A percentile compares a stretch with the other conserved stretches of the same genome.
Evolutionary conservation across 2,113 vertebrate species (phyloP).

Genomic region (Myocastor coypus): DNA sequence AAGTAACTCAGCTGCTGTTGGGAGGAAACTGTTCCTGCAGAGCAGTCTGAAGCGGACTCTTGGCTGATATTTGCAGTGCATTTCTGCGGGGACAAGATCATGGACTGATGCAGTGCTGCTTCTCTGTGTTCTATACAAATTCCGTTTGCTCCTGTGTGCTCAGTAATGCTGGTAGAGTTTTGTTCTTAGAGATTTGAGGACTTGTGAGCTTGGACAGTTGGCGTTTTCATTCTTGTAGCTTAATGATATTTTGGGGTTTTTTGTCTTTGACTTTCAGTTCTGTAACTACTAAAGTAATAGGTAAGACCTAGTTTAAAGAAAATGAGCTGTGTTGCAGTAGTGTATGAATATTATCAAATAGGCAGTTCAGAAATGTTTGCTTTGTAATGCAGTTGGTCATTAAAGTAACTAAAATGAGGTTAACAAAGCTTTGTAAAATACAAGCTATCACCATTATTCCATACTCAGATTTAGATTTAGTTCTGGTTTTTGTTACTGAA

Average conservation of each 20-base stretch:
- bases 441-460: not conserved
- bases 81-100: constrained; percentile 46
- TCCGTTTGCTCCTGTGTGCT: constrained; percentile 40
- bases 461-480: constrained; percentile 14
- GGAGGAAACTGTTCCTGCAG: constrained; percentile 27
- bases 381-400: constrained; percentile 33
- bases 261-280: not conserved
- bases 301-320: constrained; percentile 29
- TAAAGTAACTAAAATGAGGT: constrained; percentile 46
- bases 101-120: not conserved
- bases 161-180: constrained; percentile 17
- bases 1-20: constrained; percentile 10
- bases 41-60: constrained; percentile 26
- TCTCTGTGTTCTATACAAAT: not conserved
- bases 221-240: constrained; percentile 20
- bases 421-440: not conserved
- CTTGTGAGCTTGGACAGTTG: not conserved
- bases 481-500: constrained; percentile 38
- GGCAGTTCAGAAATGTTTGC: not conserved
- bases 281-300: not conserved
- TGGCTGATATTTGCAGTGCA: not conserved
- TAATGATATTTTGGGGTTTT: not conserved
- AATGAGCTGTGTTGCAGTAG: not conserved
- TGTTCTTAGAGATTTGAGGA: not conserved
- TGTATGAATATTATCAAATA: not conserved